Evolutionary conservation across 23 tunicate species (phyloP), one percentile per base, ranked within the genome.

Genomic region (Phallusia fumigata): DNA sequence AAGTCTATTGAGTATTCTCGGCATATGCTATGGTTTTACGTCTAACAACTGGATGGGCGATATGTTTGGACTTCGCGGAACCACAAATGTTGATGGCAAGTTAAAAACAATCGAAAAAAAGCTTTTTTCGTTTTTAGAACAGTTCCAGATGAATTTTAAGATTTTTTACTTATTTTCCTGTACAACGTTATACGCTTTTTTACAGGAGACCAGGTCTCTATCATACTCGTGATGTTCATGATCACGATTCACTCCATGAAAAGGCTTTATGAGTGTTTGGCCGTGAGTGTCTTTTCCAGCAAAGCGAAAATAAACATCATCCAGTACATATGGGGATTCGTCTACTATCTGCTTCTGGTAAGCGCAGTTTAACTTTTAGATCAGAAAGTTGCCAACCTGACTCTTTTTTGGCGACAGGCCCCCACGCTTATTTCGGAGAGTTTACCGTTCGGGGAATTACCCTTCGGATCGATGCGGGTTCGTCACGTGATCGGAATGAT

Each of bases 261-360:
- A 58, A 65, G 94, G 13, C 35, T 89, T 49, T 84, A 89, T 40
- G 94, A 89, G 31, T 84, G 88, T 50, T 36, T 89, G 65, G 85
- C 80, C 35, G 85, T 89, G 75, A 89, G 94, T 58, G 94, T 89
- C 8, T 89, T 80, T 64, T 89, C 94, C 6, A 31, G 51, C 28
- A 84, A 84, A 75, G 81, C 82, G 15, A 84, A 64, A 35, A 89
- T 89, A 10, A 79, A 74, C 53, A 21, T 84, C 35, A 35, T 84
- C 24, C 94, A 89, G 30, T 89, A 84, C 50, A 64, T 80, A 11
- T 89, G 94, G 94, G 94, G 94, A 21, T 51, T 83, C 44, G 31
- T 65, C 28, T 89, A 74, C 34, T 89, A 89, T 65, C 11, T 64
- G 0, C 31, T 75, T 18, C 36, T 89, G 78, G 94, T 89, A 80